These are phyloP conservation scores for Desmophyllum pertusum DNA, from an alignment of 92 coral and sea anemone species.

Conservation along the genomic window DNA sequence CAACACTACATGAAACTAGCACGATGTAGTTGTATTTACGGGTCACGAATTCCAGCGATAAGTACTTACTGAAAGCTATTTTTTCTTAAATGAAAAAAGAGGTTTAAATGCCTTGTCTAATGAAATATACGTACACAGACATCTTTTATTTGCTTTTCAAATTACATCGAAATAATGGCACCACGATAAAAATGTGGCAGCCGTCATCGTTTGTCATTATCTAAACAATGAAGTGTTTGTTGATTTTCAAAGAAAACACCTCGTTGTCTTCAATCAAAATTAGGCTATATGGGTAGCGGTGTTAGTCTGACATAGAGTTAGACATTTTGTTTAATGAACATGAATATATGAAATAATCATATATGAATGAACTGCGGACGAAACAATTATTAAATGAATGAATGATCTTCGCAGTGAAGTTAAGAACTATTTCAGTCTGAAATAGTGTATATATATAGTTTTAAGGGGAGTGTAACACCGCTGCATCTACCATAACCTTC, in stretches of 20 bases:
- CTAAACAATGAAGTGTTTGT: not conserved
- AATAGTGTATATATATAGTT: too few species aligned
- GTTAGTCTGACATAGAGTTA: too few species aligned
- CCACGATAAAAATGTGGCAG: not conserved
- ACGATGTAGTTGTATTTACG: not conserved
- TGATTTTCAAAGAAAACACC: not conserved
- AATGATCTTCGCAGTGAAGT: too few species aligned
- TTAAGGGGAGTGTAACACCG: too few species aligned
- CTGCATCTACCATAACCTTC: too few species aligned
- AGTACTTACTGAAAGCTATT: not conserved
- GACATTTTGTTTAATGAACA: too few species aligned
- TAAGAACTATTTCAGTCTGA: too few species aligned
- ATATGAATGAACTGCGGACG: too few species aligned
- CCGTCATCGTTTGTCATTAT: not conserved
- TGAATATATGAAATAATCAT: too few species aligned
- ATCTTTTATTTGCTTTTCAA: not conserved
- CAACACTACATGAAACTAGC: not conserved
- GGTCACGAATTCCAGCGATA: not conserved
- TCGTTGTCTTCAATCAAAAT: not conserved
- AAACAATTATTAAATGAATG: too few species aligned
- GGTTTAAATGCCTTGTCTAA: not conserved
- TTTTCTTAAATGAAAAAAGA: not conserved
- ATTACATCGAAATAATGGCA: not conserved
- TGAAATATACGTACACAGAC: not conserved
- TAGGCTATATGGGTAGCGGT: too few species aligned